Percentiles rank a stretch among this genome's conserved stretches.
Conservation (phyloP, 2,113 vertebrate genomes). For the Grammomys dolichurus region DNA sequence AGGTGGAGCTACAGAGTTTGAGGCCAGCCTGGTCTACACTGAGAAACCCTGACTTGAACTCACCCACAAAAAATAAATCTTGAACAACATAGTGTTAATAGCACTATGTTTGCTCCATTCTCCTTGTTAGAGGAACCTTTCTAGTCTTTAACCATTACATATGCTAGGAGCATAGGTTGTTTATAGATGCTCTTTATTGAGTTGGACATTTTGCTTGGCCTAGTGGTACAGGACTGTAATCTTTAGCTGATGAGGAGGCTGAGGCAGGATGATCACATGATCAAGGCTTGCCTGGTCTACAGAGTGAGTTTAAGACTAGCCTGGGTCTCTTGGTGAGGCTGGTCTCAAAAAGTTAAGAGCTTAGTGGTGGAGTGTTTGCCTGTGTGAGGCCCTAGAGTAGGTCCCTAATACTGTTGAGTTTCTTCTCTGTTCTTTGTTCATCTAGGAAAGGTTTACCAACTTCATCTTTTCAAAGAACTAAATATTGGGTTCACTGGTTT, state of each 20-base stretch:
- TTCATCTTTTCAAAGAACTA: background rate
- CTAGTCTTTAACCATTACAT: background rate
- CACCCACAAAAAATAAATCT: background rate
- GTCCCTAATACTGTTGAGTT: background rate
- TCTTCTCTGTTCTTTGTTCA: background rate
- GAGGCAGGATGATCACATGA: background rate
- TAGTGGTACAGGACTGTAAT: background rate
- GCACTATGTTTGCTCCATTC: background rate
- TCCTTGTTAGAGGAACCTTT: background rate
- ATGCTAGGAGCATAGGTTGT: background rate
- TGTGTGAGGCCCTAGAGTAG: no score
- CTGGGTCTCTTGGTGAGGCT: background rate
- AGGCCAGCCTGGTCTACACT: no score
- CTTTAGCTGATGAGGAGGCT: background rate
- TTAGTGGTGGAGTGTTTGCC: background rate
- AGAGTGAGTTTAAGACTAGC: background rate
- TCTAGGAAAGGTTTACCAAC: background rate
- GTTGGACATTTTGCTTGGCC: background rate
- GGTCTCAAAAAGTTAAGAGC: background rate
- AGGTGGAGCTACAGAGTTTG: no score
- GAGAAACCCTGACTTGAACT: no score
- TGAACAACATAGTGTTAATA: background rate
- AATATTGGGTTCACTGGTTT: background rate
- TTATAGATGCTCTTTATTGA: background rate
- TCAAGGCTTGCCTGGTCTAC: background rate